A percentile compares a stretch with the other conserved stretches of the same genome.
Evolutionary conservation across 2,888 invertebrate species (phyloP).

Genomic region (Pomacea canaliculata): DNA sequence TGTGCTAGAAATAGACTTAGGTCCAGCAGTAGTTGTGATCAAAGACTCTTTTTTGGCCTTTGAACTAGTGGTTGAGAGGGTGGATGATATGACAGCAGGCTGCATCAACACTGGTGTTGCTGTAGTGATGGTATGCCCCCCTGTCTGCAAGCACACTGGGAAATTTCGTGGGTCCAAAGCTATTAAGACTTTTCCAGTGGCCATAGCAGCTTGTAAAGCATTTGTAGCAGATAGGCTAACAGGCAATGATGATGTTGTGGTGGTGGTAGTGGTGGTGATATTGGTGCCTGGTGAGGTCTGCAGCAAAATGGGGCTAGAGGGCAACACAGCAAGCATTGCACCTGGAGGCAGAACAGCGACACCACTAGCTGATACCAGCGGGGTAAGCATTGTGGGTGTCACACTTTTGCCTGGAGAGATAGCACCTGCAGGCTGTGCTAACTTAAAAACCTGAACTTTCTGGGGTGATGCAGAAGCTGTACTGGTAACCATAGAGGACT

Average conservation of each 20-base stretch:
- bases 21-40: neutral
- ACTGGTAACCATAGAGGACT: neutral
- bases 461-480: neutral
- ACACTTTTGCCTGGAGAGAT: neutral
- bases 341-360: conserved; percentile 16
- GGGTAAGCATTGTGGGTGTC: neutral
- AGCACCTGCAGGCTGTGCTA: neutral
- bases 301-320: conserved; percentile 4
- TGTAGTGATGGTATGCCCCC: neutral
- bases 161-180: conserved; percentile 3
- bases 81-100: neutral
- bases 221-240: neutral
- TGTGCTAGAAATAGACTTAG: neutral
- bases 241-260: neutral
- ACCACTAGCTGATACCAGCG: neutral
- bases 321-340: conserved; percentile 4
- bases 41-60: neutral
- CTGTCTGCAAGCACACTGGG: neutral
- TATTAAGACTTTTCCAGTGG: conserved; percentile 10
- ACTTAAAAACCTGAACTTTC: neutral
- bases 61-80: neutral
- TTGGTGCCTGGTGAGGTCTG: neutral
- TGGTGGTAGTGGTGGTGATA: neutral
- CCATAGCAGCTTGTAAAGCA: conserved; percentile 2
- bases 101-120: neutral